phyloP scores from a whole-genome alignment of 2,797 vertebrate genomes.

The Macrochelys suwanniensis region DNA sequence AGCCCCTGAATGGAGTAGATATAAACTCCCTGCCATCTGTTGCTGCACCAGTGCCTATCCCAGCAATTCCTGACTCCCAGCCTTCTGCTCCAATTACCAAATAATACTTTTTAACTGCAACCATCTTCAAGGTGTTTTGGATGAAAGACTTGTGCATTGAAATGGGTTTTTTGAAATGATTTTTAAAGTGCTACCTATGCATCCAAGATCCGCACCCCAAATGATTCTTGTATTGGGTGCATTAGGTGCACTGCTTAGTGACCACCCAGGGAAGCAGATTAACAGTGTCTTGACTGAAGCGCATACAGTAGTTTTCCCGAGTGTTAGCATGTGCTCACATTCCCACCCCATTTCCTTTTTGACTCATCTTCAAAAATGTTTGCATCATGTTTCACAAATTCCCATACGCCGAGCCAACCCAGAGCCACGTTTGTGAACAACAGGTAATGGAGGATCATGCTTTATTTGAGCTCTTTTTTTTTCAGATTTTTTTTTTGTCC shows the following conservation, averaged over 20 bases:
- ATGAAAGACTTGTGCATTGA: not conserved
- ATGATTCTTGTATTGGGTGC: constrained; percentile 9
- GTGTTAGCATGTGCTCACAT: not conserved
- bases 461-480: not conserved
- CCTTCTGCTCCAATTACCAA: not conserved
- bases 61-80: not conserved
- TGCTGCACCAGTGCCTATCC: not conserved
- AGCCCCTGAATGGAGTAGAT: not conserved
- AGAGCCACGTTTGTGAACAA: constrained; percentile 10
- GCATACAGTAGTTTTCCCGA: not conserved
- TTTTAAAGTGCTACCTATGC: constrained; percentile 8
- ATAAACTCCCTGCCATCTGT: not conserved
- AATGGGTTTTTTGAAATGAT: not conserved
- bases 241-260: constrained; percentile 1
- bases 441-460: not conserved
- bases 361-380: not conserved
- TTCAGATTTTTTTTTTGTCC: constrained; percentile 35
- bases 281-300: not conserved
- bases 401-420: not conserved
- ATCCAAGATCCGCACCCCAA: constrained; percentile 1
- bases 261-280: constrained; percentile 23
- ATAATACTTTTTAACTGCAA: not conserved
- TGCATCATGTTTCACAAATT: not conserved
- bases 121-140: not conserved
- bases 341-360: not conserved